phyloP scores from a whole-genome alignment of 1,140 invertebrate genomes.

The Drosophila paulistorum region DNA sequence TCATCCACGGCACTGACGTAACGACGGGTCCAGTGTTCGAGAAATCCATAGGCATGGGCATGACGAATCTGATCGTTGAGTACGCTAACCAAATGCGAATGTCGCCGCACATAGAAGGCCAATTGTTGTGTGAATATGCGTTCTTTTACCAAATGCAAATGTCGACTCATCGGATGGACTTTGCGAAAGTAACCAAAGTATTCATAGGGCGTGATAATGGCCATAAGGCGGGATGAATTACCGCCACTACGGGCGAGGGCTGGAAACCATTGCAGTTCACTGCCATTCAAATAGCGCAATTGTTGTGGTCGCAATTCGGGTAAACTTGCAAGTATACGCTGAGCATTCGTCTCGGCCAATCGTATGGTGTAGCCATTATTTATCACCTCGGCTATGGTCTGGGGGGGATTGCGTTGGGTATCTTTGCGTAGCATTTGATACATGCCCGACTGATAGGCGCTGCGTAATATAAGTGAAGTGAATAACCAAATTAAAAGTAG shows the following conservation, averaged over 20 bases:
- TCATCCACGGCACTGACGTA: conserved; percentile 67
- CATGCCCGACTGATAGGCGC: conserved; percentile 74
- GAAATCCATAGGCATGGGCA: conserved; percentile 58
- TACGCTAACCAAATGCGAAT: conserved; percentile 64
- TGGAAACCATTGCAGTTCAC: conserved; percentile 60
- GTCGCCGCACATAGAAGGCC: conserved; percentile 65
- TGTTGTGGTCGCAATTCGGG: conserved; percentile 50
- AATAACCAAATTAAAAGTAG: conserved; percentile 60
- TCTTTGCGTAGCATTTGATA: conserved; percentile 70
- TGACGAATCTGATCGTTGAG: conserved; percentile 60
- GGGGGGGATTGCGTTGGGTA: conserved; percentile 63
- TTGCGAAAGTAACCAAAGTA: conserved; percentile 75
- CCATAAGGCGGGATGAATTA: conserved; percentile 25
- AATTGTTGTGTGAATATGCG: conserved; percentile 73
- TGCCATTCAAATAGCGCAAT: conserved; percentile 45
- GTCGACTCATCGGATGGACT: conserved; percentile 59
- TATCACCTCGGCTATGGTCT: conserved; percentile 69
- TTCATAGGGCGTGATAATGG: conserved; percentile 69
- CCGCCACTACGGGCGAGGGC: conserved; percentile 51
- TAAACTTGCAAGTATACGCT: conserved; percentile 56
- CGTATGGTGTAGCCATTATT: conserved; percentile 54
- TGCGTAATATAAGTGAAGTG: conserved; percentile 48
- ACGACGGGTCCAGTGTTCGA: conserved; percentile 66
- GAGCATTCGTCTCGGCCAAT: conserved; percentile 54
- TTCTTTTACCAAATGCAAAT: conserved; percentile 62